Percentiles rank a stretch among this genome's conserved stretches.
These are phyloP conservation scores for Paedocypris sp. DNA, from an alignment of 2,113 vertebrate species.

Conservation along the genomic window DNA sequence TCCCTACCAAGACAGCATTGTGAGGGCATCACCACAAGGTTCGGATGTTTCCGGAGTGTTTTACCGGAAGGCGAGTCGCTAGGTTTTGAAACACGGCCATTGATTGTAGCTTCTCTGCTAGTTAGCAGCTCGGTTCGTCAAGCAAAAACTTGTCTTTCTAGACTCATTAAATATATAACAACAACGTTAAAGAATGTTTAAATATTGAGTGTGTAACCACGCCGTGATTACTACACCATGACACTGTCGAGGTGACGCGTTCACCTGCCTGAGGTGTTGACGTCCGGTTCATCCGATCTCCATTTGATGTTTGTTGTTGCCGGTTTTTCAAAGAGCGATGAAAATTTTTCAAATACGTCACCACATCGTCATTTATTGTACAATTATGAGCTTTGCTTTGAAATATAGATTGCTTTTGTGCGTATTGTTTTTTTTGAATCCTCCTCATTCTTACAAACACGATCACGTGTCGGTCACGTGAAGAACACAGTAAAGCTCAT, in stretches of 20 bases:
- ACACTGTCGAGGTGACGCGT: not conserved
- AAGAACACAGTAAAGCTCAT: not conserved
- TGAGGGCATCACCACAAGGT: not conserved
- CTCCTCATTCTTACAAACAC: not conserved
- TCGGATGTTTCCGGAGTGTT: not conserved
- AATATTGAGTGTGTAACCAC: too few species aligned
- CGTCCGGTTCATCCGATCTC: not conserved
- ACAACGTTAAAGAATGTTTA: too few species aligned
- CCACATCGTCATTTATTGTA: not conserved
- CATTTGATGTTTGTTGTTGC: not conserved
- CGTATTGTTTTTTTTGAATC: too few species aligned
- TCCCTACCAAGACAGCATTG: not conserved
- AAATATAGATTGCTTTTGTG: too few species aligned
- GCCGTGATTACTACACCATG: too few species aligned
- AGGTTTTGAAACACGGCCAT: not conserved
- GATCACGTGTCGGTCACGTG: slow-evolving; percentile 14
- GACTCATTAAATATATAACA: too few species aligned
- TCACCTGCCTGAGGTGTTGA: not conserved
- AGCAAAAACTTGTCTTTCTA: too few species aligned
- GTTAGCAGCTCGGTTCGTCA: not conserved
- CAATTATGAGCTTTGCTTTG: not conserved
- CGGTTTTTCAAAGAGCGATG: not conserved
- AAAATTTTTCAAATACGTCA: not conserved
- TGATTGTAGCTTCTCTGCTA: not conserved
- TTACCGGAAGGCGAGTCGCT: not conserved